Evolutionary conservation across 53 echinoderm and acorn worm species (phyloP).

Genomic region (Holothuria leucospilota): DNA sequence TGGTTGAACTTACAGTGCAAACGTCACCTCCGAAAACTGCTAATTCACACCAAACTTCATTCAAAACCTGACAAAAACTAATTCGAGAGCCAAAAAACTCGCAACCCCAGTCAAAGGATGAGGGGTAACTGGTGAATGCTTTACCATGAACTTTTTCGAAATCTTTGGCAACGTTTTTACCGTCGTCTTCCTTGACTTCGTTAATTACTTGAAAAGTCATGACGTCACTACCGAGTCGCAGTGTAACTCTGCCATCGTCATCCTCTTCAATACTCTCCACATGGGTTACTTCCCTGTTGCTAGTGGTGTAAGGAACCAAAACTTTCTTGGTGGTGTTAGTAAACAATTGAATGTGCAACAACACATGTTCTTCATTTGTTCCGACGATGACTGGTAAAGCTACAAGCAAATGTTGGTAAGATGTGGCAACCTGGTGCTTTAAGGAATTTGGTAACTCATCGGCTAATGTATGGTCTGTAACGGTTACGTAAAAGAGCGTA

Average conservation of each 20-base stretch:
- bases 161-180: background rate
- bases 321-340: background rate
- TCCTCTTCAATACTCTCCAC: background rate
- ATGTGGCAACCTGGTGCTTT: no score
- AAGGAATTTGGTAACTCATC: no score
- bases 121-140: background rate
- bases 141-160: background rate
- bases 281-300: background rate
- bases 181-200: no score
- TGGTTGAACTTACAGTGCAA: background rate
- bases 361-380: background rate
- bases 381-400: no score
- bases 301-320: background rate
- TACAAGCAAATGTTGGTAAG: no score
- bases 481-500: no score
- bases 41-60: background rate
- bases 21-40: background rate
- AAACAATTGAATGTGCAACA: background rate
- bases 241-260: background rate
- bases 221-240: background rate
- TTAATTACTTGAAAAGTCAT: background rate
- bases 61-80: background rate
- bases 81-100: background rate
- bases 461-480: no score
- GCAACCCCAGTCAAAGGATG: background rate